Base-by-base conservation (phyloP, 2,797 vertebrate genomes). In the Eulemur albifrons region DNA sequence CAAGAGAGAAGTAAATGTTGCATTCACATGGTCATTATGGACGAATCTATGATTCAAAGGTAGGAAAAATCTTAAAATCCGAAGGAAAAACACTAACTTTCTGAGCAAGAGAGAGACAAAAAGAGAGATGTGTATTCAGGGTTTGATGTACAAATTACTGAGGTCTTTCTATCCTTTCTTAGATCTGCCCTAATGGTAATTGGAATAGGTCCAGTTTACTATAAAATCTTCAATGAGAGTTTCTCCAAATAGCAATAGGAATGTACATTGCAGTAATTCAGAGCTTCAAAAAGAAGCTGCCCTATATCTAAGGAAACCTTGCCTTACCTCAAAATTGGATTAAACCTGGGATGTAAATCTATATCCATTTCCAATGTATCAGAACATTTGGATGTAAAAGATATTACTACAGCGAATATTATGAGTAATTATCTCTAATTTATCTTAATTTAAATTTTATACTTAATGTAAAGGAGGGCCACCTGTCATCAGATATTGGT, bases 371-470 rank as follows among this genome's bases (percentile, higher is more conserved):
- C 8, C 18, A 70, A 72, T 9, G 50, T 52, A 35, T 57, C 57
- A 83, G 17, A 94, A 91, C 45, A 52, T 35, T 84, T 95, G 27
- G 18, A 84, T 79, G 7, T 73, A 65, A 90, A 92, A 96, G 5
- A 17, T 50, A 45, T 76, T 72, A 40, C 8, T 35, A 15, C 25
- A 81, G 75, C 32, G 14, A 80, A 76, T 32, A 77, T 59, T 45
- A n/a, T 67, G 32, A 84, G n/a, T 76, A 92, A n/a, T 13, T 75
- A 8, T 21, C 52, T 94, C 25, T 14, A 70, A 45, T n/a, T 70
- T 83, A 61, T 45, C 38, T 93, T 38, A 59, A 32, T 83, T 18
- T 67, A 85, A 94, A 75, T 73, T 54, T 61, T 86, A 63, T 40
- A 59, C 27, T 72, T 52, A n/a, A 4, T 67, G 5, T 21, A 84